Base-by-base conservation (phyloP, 2,888 invertebrate species). In the Rhingia rostrata region DNA sequence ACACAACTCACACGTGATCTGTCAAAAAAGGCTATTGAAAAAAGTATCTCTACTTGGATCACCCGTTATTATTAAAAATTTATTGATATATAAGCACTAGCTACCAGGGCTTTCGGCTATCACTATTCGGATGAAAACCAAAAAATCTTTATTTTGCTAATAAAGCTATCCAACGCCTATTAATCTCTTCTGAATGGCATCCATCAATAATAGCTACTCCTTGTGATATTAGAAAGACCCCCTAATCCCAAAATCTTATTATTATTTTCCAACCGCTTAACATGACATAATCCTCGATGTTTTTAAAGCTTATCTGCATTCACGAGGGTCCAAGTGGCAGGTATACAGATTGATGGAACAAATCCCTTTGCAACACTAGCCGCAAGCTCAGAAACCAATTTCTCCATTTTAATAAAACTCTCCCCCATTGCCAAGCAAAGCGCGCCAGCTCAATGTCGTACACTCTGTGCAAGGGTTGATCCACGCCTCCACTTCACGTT, bases 401-500 rank as follows among this genome's bases (percentile, higher is more conserved):
- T 64, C 83, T 79, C 72, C 54, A 45, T 78, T 84, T 67, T 56
- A 69, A 66, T 66, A 75, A 69, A 66, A 74, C 66, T 53, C 60
- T 53, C 53, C 39, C 74, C 73, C 43, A 58, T 43, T 56, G 49
- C 14, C 49, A 49, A 22, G 22, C 22, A 53, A 43, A 41, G 61
- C 22, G 39, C 53, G 14, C 37, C 41, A n/a, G 14, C 41, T 37
- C 35, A 73, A 60, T 61, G 37, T 54, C 43, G 32, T 2, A 22
- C 22, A 22, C 22, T 22, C 37, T 80, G 54, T 80, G 66, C 61
- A 80, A 84, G 84, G 84, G 84, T 84, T 84, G 84, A 66, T 84
- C 74, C 80, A 75, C 61, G 70, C 84, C 70, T 70, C 60, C 69
- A 60, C 43, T 73, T 51, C 49, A 74, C 54, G 70, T 80, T 58